These are phyloP conservation scores for Novumbra hubbsi DNA, from an alignment of 2,797 vertebrate species.

Conservation along the genomic window DNA sequence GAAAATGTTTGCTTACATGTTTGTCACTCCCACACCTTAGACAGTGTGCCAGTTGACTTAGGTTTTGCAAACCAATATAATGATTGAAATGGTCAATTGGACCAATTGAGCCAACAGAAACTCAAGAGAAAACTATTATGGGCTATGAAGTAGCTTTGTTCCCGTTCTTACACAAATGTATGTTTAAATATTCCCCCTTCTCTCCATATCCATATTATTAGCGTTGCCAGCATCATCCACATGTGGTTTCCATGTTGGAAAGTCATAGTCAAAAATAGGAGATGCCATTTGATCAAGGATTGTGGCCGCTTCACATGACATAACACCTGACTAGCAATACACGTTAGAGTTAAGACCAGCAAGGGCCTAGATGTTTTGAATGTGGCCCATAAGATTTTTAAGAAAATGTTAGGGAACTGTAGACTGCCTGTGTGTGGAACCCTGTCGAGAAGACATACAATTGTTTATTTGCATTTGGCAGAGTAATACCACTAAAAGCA, in stretches of 20 bases:
- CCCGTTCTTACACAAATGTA: neutral
- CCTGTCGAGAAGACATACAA: neutral
- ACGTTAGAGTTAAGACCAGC: neutral
- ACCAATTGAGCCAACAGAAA: neutral
- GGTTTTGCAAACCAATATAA: slow-evolving; percentile 27
- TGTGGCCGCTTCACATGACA: neutral
- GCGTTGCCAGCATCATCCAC: slow-evolving; percentile 31
- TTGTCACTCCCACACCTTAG: slow-evolving; percentile 19
- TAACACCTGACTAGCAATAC: neutral
- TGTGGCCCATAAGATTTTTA: neutral
- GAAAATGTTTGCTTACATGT: slow-evolving; percentile 42
- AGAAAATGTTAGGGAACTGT: neutral
- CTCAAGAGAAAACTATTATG: neutral
- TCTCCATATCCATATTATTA: slow-evolving; percentile 31
- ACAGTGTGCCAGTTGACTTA: slow-evolving; percentile 24
- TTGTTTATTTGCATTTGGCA: neutral
- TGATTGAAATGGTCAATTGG: neutral
- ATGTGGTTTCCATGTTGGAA: slow-evolving; percentile 55
- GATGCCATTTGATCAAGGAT: slow-evolving; percentile 12
- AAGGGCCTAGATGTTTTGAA: neutral
- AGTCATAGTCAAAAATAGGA: slow-evolving; percentile 41
- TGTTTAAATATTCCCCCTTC: slow-evolving; percentile 32
- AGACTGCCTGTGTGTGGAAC: neutral
- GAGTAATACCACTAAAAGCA: neutral
- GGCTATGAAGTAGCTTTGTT: neutral